Conservation (phyloP, 2,113 vertebrate genomes). For the Astur gentilis region DNA sequence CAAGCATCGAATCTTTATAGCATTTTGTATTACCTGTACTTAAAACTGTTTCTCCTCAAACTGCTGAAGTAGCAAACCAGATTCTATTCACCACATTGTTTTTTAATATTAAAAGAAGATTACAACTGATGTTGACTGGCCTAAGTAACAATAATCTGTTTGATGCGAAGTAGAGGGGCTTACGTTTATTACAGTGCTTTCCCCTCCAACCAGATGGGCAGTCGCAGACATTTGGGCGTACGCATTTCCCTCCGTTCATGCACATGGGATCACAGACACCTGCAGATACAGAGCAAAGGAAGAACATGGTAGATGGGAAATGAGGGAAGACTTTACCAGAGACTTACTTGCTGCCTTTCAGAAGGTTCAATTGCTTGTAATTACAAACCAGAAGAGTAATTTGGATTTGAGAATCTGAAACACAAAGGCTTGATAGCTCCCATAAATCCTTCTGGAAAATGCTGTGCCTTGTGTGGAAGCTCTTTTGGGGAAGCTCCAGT, state of each 20-base stretch:
- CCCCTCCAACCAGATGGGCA: constrained; percentile 76
- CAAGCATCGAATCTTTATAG: neutral
- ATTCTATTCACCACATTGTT: neutral
- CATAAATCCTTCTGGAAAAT: constrained; percentile 31
- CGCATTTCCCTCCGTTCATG: constrained; percentile 77
- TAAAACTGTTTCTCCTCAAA: neutral
- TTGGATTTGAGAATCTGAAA: neutral
- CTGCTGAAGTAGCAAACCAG: neutral
- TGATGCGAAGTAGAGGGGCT: constrained; percentile 14
- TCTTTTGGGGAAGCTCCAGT: neutral
- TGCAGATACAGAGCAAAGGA: neutral
- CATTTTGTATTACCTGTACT: neutral
- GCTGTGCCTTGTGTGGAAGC: neutral
- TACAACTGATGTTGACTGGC: neutral
- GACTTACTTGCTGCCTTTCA: neutral
- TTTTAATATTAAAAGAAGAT: constrained; percentile 17
- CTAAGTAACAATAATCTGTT: neutral
- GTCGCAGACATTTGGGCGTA: constrained; percentile 74
- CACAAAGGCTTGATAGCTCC: neutral
- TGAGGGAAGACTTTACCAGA: neutral
- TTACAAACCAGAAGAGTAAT: neutral
- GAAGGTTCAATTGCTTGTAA: neutral
- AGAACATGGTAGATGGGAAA: neutral
- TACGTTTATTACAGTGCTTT: constrained; percentile 71
- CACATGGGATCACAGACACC: constrained; percentile 81